A percentile compares a stretch with the other conserved stretches of the same genome.
These are phyloP conservation scores for Conus ventricosus DNA, from an alignment of 1,140 invertebrate species.

Conservation along the genomic window DNA sequence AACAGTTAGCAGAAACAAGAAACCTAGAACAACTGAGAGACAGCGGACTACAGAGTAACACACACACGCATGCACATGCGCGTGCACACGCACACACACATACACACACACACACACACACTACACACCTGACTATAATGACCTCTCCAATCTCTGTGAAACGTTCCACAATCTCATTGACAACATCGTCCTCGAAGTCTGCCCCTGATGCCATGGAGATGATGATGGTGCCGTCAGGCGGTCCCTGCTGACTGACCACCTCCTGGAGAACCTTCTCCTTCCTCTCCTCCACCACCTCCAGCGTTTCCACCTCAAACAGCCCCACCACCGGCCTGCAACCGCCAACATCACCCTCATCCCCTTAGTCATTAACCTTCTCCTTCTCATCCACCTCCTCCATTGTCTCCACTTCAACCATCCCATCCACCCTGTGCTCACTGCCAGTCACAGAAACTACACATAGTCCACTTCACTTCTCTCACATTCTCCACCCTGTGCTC, in stretches of 20 bases:
- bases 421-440: no score
- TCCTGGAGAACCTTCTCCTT: slow-evolving; percentile 87
- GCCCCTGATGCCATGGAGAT: slow-evolving; percentile 78
- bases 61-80: background rate
- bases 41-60: background rate
- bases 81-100: background rate
- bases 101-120: background rate
- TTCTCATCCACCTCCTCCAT: background rate
- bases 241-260: slow-evolving; percentile 90
- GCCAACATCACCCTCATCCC: background rate
- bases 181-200: slow-evolving; percentile 76
- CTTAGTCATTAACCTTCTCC: background rate
- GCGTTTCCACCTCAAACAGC: slow-evolving; percentile 90
- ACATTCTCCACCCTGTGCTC: no score
- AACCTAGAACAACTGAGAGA: background rate
- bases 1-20: no score
- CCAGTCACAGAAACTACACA: no score
- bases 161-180: slow-evolving; percentile 85
- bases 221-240: slow-evolving; percentile 96
- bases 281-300: slow-evolving; percentile 84
- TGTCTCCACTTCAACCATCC: background rate
- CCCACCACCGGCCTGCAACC: slow-evolving; percentile 86
- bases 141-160: slow-evolving; percentile 88
- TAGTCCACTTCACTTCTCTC: no score
- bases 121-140: slow-evolving; percentile 80